phyloP scores from a whole-genome alignment of 2,113 vertebrate species.

The Isichthys henryi region DNA sequence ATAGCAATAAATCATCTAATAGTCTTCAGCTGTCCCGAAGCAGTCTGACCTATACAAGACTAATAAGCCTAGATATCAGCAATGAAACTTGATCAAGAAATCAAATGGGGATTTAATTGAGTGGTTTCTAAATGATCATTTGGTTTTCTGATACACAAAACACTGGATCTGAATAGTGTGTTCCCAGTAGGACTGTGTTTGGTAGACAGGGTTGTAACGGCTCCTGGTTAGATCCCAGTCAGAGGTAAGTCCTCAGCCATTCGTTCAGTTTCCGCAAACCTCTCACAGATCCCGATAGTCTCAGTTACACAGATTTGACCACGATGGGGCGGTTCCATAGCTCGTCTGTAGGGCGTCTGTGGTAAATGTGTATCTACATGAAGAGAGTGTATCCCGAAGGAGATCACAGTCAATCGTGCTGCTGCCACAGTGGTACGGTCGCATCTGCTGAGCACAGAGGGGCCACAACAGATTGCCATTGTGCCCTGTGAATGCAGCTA shows the following conservation, averaged over 20 bases:
- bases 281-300: background rate
- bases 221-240: background rate
- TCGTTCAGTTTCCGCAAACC: background rate
- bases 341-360: background rate
- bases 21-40: background rate
- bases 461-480: slow-evolving; percentile 14
- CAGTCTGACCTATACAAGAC: background rate
- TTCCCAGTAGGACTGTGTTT: background rate
- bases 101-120: background rate
- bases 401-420: background rate
- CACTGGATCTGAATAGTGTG: background rate
- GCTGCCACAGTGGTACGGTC: slow-evolving; percentile 7
- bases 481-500: slow-evolving; percentile 18
- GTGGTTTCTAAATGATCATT: background rate
- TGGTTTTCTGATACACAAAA: background rate
- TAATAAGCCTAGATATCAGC: background rate
- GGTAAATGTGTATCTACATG: background rate
- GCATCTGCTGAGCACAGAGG: slow-evolving; percentile 3
- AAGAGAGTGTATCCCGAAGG: background rate
- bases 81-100: background rate
- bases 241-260: background rate
- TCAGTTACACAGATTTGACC: background rate
- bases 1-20: background rate
- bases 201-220: background rate
- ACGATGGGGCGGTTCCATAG: too few relatives aligned